Conservation (phyloP, 1,140 invertebrate species). For the Halyomorpha halys region DNA sequence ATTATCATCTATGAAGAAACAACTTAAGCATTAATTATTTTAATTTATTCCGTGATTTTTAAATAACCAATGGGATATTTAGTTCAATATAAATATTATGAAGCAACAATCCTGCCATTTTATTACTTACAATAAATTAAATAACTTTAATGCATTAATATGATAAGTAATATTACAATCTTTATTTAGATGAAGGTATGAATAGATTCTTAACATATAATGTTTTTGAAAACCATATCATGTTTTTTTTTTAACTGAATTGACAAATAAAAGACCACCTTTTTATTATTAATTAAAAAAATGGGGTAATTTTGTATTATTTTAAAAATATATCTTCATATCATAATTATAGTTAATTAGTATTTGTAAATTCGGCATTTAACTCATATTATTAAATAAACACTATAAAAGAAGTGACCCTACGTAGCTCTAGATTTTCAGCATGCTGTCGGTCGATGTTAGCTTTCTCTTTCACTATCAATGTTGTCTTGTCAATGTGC, state of each 20-base stretch:
- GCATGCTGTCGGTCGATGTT: constrained; percentile 13
- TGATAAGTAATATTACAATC: not conserved
- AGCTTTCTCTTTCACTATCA: constrained; percentile 8
- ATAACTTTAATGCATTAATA: too few species aligned
- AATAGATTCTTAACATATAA: not conserved
- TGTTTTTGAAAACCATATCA: constrained; percentile 1
- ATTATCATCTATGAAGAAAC: too few species aligned
- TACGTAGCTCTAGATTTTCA: not conserved
- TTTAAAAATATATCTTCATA: not conserved
- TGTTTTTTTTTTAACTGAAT: not conserved
- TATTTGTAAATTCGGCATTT: constrained; percentile 17
- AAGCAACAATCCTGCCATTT: too few species aligned
- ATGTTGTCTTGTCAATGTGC: constrained; percentile 19
- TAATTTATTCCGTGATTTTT: too few species aligned
- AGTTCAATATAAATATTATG: too few species aligned
- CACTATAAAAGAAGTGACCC: constrained; percentile 3
- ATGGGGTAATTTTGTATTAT: not conserved
- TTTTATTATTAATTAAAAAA: too few species aligned
- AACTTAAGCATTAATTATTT: too few species aligned
- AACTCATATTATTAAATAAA: constrained; percentile 10
- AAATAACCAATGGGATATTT: too few species aligned
- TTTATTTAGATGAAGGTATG: not conserved
- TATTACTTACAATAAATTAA: too few species aligned
- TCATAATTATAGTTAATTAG: not conserved
- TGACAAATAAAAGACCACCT: too few species aligned